Evolutionary conservation across 2,797 vertebrate genomes (phyloP), one percentile per base, ranked within the genome.

Genomic region (Acrossocheilus fasciatus): DNA sequence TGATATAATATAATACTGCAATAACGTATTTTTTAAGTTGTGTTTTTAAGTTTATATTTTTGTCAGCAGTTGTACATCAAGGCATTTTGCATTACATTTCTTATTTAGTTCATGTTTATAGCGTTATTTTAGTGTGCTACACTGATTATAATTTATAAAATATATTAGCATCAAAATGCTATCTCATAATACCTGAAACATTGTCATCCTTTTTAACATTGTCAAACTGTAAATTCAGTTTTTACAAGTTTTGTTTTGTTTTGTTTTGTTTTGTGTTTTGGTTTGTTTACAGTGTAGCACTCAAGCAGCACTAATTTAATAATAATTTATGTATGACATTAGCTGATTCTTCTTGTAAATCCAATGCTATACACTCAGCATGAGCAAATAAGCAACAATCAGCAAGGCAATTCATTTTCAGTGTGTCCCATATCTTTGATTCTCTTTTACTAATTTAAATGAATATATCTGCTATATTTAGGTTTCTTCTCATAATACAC

Each of bases 341-440:
- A 34, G 39, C 52, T 74, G 26, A 83, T 83, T 62, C 17, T 41
- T 83, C 15, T 45, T 59, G n/a, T 36, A 59, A 82, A 64, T 50
- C 6, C 1, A 45, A 36, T 52, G 45, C 80, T 70, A 39, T 39
- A 43, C 34, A 34, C 69, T 4, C 39, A 83, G 52, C 41, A 36
- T 26, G 70, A 4, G 26, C 62, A 34, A 68, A 50, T 68, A 36
- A 68, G 47, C 26, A 50, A 34, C 79, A 69, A 23, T 12, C 62
- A 68, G 6, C 26, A 34, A n/a, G 2, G 64, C 43, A 50, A 15
- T 69, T 50, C 23, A 52, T 52, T 47, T 43, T 23, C 26, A 15
- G 30, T 17, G 30, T 69, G 41, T 64, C 41, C 15, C 9, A 47
- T 7, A 39, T 47, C 12, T 41, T 82, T 82, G 50, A n/a, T 18